A percentile compares a stretch with the other conserved stretches of the same genome.
These are phyloP conservation scores for Salvelinus namaycush DNA, from an alignment of 2,113 vertebrate genomes.

Conservation along the genomic window DNA sequence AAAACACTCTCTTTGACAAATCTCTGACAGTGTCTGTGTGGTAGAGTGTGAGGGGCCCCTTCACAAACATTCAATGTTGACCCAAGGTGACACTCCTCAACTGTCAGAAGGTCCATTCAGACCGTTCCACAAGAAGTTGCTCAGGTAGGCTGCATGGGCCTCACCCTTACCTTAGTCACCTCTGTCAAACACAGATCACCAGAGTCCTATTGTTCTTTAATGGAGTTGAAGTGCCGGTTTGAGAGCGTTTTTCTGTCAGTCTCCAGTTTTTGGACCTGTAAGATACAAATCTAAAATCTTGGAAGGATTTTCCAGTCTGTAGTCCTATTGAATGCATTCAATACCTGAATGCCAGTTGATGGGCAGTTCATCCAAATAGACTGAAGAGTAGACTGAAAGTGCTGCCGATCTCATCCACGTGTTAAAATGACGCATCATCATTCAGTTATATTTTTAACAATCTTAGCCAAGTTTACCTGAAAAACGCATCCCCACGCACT, in stretches of 20 bases:
- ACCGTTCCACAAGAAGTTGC: too few relatives aligned
- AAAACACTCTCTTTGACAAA: background rate
- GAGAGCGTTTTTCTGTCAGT: background rate
- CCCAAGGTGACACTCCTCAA: constrained; percentile 26
- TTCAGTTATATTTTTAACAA: too few relatives aligned
- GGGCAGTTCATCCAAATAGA: background rate
- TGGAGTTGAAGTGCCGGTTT: too few relatives aligned
- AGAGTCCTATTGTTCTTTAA: too few relatives aligned
- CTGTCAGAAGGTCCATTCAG: too few relatives aligned
- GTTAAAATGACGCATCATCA: too few relatives aligned
- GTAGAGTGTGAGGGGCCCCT: background rate
- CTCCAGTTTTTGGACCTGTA: background rate
- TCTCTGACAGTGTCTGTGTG: constrained; percentile 2
- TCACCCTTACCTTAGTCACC: background rate
- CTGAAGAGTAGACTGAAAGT: too few relatives aligned
- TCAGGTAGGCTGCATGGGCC: background rate
- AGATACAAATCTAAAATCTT: background rate
- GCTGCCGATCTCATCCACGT: too few relatives aligned
- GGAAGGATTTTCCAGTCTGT: background rate
- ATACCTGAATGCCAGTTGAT: background rate
- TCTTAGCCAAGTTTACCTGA: too few relatives aligned
- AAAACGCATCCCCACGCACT: too few relatives aligned
- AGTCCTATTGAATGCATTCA: background rate
- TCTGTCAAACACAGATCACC: too few relatives aligned
- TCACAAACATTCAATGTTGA: constrained; percentile 43